Evolutionary conservation across 2,888 invertebrate species (phyloP), one percentile per base, ranked within the genome.

Genomic region (Latheticus oryzae): DNA sequence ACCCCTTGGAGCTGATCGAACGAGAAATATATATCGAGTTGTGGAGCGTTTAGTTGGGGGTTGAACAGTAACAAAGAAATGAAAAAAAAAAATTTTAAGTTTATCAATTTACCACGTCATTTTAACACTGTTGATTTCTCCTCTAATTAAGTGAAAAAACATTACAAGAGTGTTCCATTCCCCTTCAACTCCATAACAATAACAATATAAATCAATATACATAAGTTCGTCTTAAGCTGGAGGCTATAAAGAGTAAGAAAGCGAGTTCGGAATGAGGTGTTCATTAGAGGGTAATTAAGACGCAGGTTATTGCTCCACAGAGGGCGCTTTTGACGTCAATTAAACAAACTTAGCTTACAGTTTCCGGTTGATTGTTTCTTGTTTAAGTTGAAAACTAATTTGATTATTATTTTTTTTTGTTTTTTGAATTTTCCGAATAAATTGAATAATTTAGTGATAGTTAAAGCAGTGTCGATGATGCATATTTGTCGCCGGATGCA

Each of bases 261-360:
- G 43, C 48, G 58, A 30, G 54, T 26, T 28, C 60, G 61, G 66
- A 66, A 69, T 64, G 64, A 71, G 71, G 69, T 71, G 70, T 73
- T 73, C 71, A 71, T 73, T 72, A 73, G 68, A 67, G 67, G 71
- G 67, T 73, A 73, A 73, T 73, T 72, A 73, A 71, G 72, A 73
- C 65, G 67, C 68, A 66, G 70, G 72, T 72, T 73, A 73, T 72
- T 70, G 65, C 66, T 66, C 72, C 71, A 57, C 68, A 61, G 72
- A 69, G 72, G 68, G 69, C 63, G 62, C 64, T 65, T 70, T 67
- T 67, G 68, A 68, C 67, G 69, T 68, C 70, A 69, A 70, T 71
- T 69, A 71, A 71, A 70, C 64, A 66, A 68, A 72, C 68, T 68
- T 64, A 62, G 66, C 62, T 62, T 54, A 48, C 66, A 64, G 63